Evolutionary conservation across 1,140 invertebrate genomes (phyloP), one percentile per base, ranked within the genome.

Genomic region (Brachionus plicatilis): DNA sequence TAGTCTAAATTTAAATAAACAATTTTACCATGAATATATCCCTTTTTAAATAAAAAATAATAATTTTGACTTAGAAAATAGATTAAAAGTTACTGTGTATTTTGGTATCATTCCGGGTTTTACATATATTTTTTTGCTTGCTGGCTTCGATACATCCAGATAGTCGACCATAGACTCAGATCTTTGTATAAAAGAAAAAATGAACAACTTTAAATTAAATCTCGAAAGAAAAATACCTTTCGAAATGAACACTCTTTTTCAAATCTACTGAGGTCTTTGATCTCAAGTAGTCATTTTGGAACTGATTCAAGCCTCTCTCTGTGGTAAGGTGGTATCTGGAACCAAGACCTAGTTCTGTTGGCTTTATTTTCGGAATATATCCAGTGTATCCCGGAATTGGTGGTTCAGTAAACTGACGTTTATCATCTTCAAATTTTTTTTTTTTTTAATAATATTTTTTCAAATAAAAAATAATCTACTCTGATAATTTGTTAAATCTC

Each of bases 301-400:
- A 90, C 27, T 85, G 60, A 47, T 88, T 86, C 53, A 90, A 86
- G 14, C 88, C 88, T 43, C 86, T 87, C 78, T 87, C 86, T 9
- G 88, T 87, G 24, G 87, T 85, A 47, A 86, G 85, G 82, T 90
- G 87, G 85, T 89, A 90, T 12, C 89, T 85, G 65, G 85, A 82
- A 11, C 89, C 89, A 5, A 90, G 86, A 20, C 89, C 89, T 6
- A 87, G 66, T 76, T 89, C 88, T 14, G 89, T 90, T 14, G 88
- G 86, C 70, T 86, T 85, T 9, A 90, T 87, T 76, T 87, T 86
- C 3, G 89, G 89, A n/a, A 90, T 87, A 80, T 87, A 90, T 24
- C 89, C 89, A 82, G 86, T 85, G 86, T 90, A 90, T 29, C 89
- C 89, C 78, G 89, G 89, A 3, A 90, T 89, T 5, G 89, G 89